Base-by-base conservation (phyloP, 1,140 invertebrate species). In the Leptestheria dahalacensis region DNA sequence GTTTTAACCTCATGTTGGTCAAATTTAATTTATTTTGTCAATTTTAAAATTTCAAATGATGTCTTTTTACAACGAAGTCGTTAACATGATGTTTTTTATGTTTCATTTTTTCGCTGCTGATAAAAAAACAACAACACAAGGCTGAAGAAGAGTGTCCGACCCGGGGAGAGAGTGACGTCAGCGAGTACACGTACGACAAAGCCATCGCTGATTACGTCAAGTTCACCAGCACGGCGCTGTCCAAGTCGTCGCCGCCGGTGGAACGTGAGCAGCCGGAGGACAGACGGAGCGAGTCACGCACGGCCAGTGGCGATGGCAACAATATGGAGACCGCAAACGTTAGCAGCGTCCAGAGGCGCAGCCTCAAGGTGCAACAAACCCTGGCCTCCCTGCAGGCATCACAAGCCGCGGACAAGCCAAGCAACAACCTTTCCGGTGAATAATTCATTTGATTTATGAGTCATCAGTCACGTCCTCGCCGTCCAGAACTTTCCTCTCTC, bases 121-220 rank as follows among this genome's bases (percentile, higher is more conserved):
- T n/a, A n/a, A n/a, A n/a, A n/a, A n/a, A n/a, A n/a, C n/a, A n/a
- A n/a, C n/a, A n/a, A n/a, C n/a, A n/a, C n/a, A n/a, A n/a, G n/a
- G n/a, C n/a, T n/a, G n/a, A n/a, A n/a, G n/a, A n/a, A n/a, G n/a
- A n/a, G n/a, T n/a, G n/a, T n/a, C n/a, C n/a, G n/a, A n/a, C n/a
- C n/a, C n/a, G n/a, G n/a, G n/a, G n/a, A n/a, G n/a, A n/a, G n/a
- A n/a, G n/a, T n/a, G n/a, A 25, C 81, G 84, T 9, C 33, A 41
- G 6, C 62, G 86, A 89, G 67, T 90, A 89, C 70, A 88, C 86
- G 1, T 90, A 88, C 69, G 87, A 90, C 69, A 81, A 85, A 63
- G 86, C 86, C 60, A 89, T 89, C 62, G 84, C 87, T 65, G 82
- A 83, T 61, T 89, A 90, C 68, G 84, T 87, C 59, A 66, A 85